Conservation (phyloP, 2,797 vertebrate species). For the Gouania willdenowi region DNA sequence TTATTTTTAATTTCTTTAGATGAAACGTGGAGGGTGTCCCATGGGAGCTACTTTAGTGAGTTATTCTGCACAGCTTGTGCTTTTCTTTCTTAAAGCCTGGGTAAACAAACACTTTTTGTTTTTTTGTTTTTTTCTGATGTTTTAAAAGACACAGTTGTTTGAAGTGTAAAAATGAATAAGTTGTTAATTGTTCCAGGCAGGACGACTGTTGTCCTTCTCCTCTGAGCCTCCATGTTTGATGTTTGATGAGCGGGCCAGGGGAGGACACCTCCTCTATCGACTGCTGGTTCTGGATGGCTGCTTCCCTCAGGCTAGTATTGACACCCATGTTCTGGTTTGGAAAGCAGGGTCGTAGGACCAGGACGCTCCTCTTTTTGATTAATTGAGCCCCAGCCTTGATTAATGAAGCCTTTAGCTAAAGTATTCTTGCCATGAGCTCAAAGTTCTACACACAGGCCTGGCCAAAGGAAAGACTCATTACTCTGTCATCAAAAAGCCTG, state of each 20-base stretch:
- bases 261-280: slow-evolving; percentile 73
- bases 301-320: slow-evolving; percentile 71
- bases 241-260: slow-evolving; percentile 20
- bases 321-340: slow-evolving; percentile 69
- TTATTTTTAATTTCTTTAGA: slow-evolving; percentile 78
- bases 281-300: slow-evolving; percentile 72
- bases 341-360: slow-evolving; percentile 53
- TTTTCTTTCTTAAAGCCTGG: slow-evolving; percentile 58
- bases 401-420: slow-evolving; percentile 62
- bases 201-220: background rate
- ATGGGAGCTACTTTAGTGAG: slow-evolving; percentile 53
- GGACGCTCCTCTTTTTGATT: slow-evolving; percentile 65
- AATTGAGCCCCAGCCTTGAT: slow-evolving; percentile 68
- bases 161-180: slow-evolving; percentile 41
- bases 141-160: slow-evolving; percentile 50
- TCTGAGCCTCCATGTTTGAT: background rate
- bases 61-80: slow-evolving; percentile 46
- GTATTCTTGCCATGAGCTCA: slow-evolving; percentile 39
- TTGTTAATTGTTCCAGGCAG: slow-evolving; percentile 14
- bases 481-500: no score
- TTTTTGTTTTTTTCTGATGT: slow-evolving; percentile 29
- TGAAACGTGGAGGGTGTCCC: slow-evolving; percentile 67
- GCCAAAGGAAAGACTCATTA: no score
- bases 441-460: slow-evolving; percentile 37
- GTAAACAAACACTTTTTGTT: slow-evolving; percentile 50